Base-by-base conservation (phyloP, 2,113 vertebrate species). In the Hippocampus barbouri region DNA sequence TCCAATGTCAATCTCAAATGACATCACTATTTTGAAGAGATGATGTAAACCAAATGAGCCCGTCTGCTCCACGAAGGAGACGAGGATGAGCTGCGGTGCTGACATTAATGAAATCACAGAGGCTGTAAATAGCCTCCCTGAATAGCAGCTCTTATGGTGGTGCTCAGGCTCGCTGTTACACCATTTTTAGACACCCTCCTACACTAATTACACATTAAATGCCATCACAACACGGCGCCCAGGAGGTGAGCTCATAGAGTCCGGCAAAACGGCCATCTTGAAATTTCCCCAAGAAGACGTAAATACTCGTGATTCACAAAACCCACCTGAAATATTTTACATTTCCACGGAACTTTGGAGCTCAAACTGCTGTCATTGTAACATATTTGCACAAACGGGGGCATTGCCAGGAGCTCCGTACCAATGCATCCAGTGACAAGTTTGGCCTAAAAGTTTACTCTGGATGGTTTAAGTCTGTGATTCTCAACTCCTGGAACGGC, bases 161-260 rank as follows among this genome's bases (percentile, higher is more conserved):
- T 51, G 76, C 83, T 72, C 71, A 71, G 16, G 18, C 18, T 69
- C 70, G 49, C 74, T 66, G 82, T 87, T 85, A 75, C 62, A 61
- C 72, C 68, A 65, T 80, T 77, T 88, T 86, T 75, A 82, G 83
- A 80, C 61, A 71, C 54, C 77, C 76, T 75, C 72, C 74, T 79
- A 47, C 79, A 70, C 59, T 78, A 80, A 89, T 86, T 82, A 83
- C 76, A 79, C 65, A 75, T 81, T 74, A 75, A 87, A 80, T 71
- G 61, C 63, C 80, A 87, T 87, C 71, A 86, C 85, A 76, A 10
- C 83, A 83, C 54, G 63, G 68, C 70, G 73, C 69, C 79, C 71
- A 68, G 34, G 65, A 66, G 72, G 75, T 89, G 88, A 89, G 74
- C 76, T 89, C 86, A 88, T 83, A 34, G 54, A 18, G 23, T 56